Evolutionary conservation across 2,888 invertebrate genomes (phyloP).

Genomic region (Griposia aprilina): DNA sequence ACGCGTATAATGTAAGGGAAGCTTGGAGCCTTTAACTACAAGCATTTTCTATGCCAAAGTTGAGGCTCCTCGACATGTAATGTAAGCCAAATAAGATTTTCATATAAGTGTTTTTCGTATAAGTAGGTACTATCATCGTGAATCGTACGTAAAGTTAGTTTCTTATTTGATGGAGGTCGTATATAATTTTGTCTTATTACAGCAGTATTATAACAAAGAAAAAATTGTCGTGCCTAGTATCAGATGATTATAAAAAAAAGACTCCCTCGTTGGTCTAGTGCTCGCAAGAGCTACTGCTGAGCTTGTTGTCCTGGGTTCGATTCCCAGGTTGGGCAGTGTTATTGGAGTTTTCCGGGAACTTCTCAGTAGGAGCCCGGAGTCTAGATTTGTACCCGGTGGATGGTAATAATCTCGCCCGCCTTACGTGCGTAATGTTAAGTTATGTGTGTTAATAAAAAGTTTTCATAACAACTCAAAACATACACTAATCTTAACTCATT

Average conservation of each 20-base stretch:
- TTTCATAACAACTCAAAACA: slow-evolving; percentile 11
- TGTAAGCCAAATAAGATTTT: too few relatives aligned
- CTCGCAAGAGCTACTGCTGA: not conserved
- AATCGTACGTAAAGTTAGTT: not conserved
- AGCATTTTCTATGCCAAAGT: too few relatives aligned
- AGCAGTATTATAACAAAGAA: not conserved
- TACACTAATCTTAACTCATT: slow-evolving; percentile 27
- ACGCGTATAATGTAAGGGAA: too few relatives aligned
- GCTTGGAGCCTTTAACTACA: too few relatives aligned
- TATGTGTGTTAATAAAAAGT: not conserved
- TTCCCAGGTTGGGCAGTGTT: not conserved
- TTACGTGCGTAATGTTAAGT: too few relatives aligned
- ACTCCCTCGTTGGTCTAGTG: not conserved
- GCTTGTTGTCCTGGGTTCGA: not conserved
- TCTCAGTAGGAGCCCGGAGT: not conserved
- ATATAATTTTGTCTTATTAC: not conserved
- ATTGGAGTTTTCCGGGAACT: not conserved
- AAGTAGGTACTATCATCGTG: not conserved
- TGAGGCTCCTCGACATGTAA: too few relatives aligned
- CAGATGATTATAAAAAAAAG: not conserved
- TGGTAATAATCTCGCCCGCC: not conserved
- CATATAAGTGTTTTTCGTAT: too few relatives aligned
- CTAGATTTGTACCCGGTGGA: not conserved
- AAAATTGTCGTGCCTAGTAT: too few relatives aligned
- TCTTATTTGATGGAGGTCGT: not conserved